phyloP scores from a whole-genome alignment of 2,888 invertebrate species.

The Agonopterix arenella region DNA sequence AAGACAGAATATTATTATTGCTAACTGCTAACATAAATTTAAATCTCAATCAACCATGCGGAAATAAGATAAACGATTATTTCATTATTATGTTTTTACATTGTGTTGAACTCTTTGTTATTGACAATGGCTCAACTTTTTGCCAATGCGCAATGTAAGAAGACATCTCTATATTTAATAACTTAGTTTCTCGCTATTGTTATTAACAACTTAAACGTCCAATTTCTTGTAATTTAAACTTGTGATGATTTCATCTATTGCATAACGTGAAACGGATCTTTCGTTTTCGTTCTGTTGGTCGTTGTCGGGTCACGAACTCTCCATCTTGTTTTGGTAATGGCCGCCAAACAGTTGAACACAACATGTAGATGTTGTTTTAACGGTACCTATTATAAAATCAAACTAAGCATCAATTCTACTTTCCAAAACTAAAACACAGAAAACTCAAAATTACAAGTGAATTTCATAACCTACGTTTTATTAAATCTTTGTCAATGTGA shows the following conservation, averaged over 20 bases:
- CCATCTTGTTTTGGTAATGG: constrained; percentile 16
- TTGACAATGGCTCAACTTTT: neutral
- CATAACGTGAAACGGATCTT: constrained; percentile 14
- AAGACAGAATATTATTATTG: too few relatives aligned
- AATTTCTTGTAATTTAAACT: neutral
- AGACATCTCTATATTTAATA: neutral
- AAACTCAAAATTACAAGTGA: too few relatives aligned
- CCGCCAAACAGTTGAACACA: constrained; percentile 5
- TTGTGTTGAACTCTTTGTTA: too few relatives aligned
- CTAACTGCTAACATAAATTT: too few relatives aligned
- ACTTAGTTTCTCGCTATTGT: constrained; percentile 6
- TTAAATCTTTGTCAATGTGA: too few relatives aligned
- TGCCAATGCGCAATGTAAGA: neutral
- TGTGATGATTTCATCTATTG: constrained; percentile 12
- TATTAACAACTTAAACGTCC: neutral
- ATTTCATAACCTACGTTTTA: too few relatives aligned
- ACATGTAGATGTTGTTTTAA: neutral
- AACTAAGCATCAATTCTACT: too few relatives aligned
- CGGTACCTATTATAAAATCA: too few relatives aligned
- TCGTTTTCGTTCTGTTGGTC: constrained; percentile 12
- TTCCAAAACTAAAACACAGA: too few relatives aligned
- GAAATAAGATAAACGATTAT: too few relatives aligned
- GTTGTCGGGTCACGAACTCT: constrained; percentile 18
- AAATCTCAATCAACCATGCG: too few relatives aligned
- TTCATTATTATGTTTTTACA: too few relatives aligned